phyloP scores from a whole-genome alignment of 2,113 vertebrate species.

The Heliornis fulica region DNA sequence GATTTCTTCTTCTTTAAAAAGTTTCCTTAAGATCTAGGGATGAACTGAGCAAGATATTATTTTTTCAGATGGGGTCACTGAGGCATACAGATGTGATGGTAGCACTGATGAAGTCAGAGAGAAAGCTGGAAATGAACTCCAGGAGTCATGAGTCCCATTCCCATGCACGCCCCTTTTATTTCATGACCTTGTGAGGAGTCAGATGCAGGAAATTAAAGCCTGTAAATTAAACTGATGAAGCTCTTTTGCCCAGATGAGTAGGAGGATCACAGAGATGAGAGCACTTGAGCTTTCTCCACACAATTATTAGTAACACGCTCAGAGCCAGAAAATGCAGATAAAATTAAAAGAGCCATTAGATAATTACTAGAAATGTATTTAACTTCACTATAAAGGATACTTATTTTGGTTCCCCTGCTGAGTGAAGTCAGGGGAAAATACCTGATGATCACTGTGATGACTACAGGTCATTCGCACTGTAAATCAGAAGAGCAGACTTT shows the following conservation, averaged over 20 bases:
- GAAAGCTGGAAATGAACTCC: background rate
- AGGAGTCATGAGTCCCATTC: background rate
- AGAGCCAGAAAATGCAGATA: background rate
- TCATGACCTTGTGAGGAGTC: background rate
- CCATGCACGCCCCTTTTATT: background rate
- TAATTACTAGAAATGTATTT: background rate
- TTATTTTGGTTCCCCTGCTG: background rate
- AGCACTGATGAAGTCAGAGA: background rate
- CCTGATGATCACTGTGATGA: background rate
- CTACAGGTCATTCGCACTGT: background rate
- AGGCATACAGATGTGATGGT: background rate
- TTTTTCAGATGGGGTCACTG: background rate
- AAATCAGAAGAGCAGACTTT: background rate
- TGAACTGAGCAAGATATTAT: background rate
- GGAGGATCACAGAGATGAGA: background rate
- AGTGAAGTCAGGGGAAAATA: background rate
- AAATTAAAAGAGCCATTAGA: background rate
- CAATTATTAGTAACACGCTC: background rate
- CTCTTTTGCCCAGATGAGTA: background rate
- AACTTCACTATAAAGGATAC: background rate
- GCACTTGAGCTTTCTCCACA: background rate
- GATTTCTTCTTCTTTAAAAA: background rate
- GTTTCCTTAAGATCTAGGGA: background rate
- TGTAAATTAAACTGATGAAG: background rate
- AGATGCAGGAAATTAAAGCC: background rate